phyloP scores from a whole-genome alignment of 53 echinoderm and acorn worm genomes.

The Temnopleurus reevesii region DNA sequence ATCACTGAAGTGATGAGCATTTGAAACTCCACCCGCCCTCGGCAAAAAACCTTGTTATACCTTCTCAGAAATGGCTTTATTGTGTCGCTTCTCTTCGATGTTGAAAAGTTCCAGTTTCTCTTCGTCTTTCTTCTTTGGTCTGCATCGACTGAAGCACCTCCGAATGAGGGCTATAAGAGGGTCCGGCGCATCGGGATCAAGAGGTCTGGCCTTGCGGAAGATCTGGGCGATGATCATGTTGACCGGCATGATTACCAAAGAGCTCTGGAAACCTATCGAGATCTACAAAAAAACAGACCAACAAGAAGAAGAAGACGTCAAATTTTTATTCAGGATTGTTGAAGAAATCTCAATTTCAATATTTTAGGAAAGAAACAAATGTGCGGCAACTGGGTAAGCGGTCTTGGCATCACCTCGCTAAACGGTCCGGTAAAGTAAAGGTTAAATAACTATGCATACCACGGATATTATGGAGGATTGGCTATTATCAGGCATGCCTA shows the following conservation, averaged over 20 bases:
- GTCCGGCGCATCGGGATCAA: slow-evolving; percentile 24
- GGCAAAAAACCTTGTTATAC: too few species aligned
- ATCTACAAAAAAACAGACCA: slow-evolving; percentile 4
- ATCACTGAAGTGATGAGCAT: too few species aligned
- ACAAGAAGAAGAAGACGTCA: background rate
- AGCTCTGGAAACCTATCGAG: slow-evolving; percentile 69
- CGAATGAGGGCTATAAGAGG: slow-evolving; percentile 26
- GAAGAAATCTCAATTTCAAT: background rate
- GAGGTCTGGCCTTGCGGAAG: slow-evolving; percentile 69
- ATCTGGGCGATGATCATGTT: slow-evolving; percentile 81
- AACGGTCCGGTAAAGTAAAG: too few species aligned
- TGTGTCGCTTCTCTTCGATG: slow-evolving; percentile 30
- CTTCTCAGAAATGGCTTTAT: slow-evolving; percentile 16
- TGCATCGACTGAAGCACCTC: background rate
- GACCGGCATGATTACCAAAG: slow-evolving; percentile 72
- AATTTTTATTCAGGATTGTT: too few species aligned
- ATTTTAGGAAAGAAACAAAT: background rate
- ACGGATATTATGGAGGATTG: too few species aligned
- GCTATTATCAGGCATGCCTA: too few species aligned
- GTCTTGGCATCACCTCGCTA: too few species aligned
- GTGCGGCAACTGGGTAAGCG: too few species aligned
- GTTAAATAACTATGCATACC: too few species aligned
- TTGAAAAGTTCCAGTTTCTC: background rate
- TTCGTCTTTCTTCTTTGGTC: background rate
- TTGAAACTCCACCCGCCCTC: too few species aligned